Percentiles rank a stretch among this genome's conserved stretches.
Conservation (phyloP, 2,113 vertebrate species). For the Laterallus jamaicensis region DNA sequence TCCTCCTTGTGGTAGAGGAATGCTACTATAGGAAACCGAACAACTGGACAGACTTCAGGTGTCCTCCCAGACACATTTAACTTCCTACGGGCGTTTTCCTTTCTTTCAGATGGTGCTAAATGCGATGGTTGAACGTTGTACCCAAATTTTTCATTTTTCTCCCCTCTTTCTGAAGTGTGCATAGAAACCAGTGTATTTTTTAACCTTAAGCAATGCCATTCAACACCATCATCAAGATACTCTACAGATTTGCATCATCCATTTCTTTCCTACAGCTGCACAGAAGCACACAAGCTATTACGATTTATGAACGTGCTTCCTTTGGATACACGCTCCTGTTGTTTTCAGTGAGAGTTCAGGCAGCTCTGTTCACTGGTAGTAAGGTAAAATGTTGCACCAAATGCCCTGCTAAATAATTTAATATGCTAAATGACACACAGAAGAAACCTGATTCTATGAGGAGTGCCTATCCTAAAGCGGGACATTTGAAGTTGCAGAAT, state of each 20-base stretch:
- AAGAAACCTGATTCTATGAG: background rate
- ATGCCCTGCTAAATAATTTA: background rate
- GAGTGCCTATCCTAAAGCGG: background rate
- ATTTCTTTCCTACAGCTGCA: background rate
- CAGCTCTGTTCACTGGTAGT: background rate
- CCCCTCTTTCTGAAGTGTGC: background rate
- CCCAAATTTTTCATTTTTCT: background rate
- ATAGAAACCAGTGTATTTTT: background rate
- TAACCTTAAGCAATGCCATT: background rate
- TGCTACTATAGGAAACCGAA: background rate
- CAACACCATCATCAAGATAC: background rate
- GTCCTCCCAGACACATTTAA: fast-evolving
- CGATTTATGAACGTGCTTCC: background rate
- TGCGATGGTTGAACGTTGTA: background rate
- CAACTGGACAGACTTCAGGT: background rate
- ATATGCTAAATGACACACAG: background rate
- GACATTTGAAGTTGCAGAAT: background rate
- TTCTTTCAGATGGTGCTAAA: background rate
- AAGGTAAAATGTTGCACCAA: background rate
- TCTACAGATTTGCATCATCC: background rate
- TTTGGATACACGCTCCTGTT: background rate
- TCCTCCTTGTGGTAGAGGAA: background rate
- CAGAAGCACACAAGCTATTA: background rate
- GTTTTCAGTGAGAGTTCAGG: background rate
- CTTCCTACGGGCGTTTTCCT: background rate